Conservation (phyloP, 1,140 invertebrate genomes). For the Macrosteles quadrilineatus region DNA sequence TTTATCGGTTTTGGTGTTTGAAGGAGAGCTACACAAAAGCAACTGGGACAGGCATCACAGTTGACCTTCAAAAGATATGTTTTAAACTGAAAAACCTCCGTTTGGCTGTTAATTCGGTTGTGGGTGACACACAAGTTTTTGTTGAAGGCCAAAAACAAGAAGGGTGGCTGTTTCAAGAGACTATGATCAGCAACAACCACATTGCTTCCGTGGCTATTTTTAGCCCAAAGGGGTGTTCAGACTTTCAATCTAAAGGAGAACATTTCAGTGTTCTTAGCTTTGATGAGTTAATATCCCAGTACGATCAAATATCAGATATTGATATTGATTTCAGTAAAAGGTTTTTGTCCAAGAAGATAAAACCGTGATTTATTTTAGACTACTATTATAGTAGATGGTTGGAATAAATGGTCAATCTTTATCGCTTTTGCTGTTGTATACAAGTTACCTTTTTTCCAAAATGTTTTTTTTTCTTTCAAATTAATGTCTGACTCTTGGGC, state of each 20-base stretch:
- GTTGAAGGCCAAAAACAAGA: constrained; percentile 60
- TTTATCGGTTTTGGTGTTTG: constrained; percentile 90
- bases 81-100: constrained; percentile 65
- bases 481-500: no score
- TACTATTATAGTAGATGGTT: not conserved
- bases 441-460: no score
- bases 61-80: constrained; percentile 72
- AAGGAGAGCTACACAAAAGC: constrained; percentile 97
- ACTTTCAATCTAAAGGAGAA: not conserved
- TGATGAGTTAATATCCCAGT: not conserved
- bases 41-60: constrained; percentile 78
- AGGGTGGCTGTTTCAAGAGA: constrained; percentile 87
- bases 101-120: constrained; percentile 52
- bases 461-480: no score
- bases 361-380: not conserved
- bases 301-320: not conserved
- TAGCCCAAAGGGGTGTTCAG: not conserved
- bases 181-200: constrained; percentile 75
- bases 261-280: not conserved
- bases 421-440: no score
- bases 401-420: no score
- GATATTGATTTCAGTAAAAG: not conserved
- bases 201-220: constrained; percentile 75
- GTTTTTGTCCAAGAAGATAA: not conserved
- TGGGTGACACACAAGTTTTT: constrained; percentile 67